Evolutionary conservation across 2,113 vertebrate genomes (phyloP), one percentile per base, ranked within the genome.

Genomic region (Chascanopsetta lugubris): DNA sequence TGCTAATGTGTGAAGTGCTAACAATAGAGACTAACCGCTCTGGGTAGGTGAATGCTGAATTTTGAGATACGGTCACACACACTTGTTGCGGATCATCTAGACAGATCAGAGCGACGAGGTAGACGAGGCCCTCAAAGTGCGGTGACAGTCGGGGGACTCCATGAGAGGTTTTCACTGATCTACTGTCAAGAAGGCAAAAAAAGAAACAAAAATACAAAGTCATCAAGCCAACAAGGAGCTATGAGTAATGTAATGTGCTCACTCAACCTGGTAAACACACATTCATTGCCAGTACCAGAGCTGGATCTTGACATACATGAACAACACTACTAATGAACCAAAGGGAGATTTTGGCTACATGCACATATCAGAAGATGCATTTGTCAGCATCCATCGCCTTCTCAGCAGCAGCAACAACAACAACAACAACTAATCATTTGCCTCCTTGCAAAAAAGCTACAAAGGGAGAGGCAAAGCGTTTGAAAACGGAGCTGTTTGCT

Each of bases 1-100:
- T 85, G 88, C 75, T 90, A 88, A 92, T 85, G 73, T 67, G 51
- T 61, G 59, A 58, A 43, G 65, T 42, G 54, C 83, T 67, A 82
- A 87, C 81, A 85, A 78, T 80, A 61, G 77, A 73, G 48, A 75
- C 64, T 65, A 80, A 84, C 72, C 30, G 68, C 61, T 76, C 20
- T 55, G 60, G 55, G 49, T 75, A 2, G 13, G 69, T 69, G 76
- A 64, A 79, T 64, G 47, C 71, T 69, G 42, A 69, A 74, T 73
- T 72, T 55, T 63, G 49, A 69, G 38, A 69, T 79, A 20, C 34
- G 51, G 69, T 60, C 32, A 49, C 63, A 75, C 8, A 6, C 47
- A 61, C 18, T 50, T 38, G 22, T 47, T 73, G 25, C 8, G 7
- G 49, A 40, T 17, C 42, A 63, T 58, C 30, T 50, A 58, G 4